Base-by-base conservation (phyloP, 2,797 vertebrate species). In the Astyanax mexicanus region DNA sequence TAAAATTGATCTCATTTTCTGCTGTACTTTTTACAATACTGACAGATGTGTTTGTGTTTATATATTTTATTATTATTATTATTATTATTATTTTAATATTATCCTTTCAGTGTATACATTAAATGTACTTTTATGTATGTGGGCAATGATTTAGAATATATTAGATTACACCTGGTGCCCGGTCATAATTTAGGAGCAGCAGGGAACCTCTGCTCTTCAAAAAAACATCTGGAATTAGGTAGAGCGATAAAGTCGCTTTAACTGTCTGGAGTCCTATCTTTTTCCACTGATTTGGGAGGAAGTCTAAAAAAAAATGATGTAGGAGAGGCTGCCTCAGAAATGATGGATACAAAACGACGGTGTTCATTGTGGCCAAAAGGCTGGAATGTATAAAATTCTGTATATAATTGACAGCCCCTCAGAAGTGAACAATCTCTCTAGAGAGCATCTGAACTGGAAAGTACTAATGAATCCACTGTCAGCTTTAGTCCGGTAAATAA, bases 191-290 rank as follows among this genome's bases (percentile, higher is more conserved):
- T 42, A 11, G 7, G 32, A 49, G 38, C 23, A 67, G 9, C 15
- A 21, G 35, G 19, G 45, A 27, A 66, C 2, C 4, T 65, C 19
- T 42, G 66, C n/a, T n/a, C 29, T n/a, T n/a, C n/a, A n/a, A n/a
- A 10, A 47, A 60, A 75, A 75, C 57, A 81, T 69, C 62, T 72
- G 40, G 55, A 75, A 69, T 72, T 29, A 40, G 35, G 23, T 40
- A 62, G 21, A 69, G 58, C 4, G 37, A 19, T 68, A 65, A 68
- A 27, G 37, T 27, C 29, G n/a, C n/a, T n/a, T n/a, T n/a, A n/a
- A 32, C 29, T 0, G 58, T 79, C 55, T 45, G 27, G 10, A 4
- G 38, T 51, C 15, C 13, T 19, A 32, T 40, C 38, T 55, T 73
- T 79, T 80, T 69, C 7, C 60, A 74, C 45, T 49, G 19, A 74